A percentile compares a stretch with the other conserved stretches of the same genome.
These are phyloP conservation scores for Bombus waltoni DNA, from an alignment of 1,140 invertebrate genomes.

Conservation along the genomic window DNA sequence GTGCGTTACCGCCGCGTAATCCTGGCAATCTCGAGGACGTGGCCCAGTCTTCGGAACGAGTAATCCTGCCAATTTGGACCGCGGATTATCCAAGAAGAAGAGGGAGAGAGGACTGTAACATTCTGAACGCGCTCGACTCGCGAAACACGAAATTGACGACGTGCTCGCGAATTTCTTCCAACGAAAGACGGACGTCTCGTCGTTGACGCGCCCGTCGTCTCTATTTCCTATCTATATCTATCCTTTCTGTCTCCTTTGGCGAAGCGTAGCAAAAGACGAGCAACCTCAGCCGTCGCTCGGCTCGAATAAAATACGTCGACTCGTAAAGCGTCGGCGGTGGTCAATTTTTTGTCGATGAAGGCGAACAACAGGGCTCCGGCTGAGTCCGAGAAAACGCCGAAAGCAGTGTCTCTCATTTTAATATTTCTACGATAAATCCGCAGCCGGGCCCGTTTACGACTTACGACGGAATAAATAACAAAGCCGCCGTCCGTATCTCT, in stretches of 20 bases:
- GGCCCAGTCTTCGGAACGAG: constrained; percentile 66
- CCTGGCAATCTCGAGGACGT: constrained; percentile 75
- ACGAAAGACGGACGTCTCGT: neutral
- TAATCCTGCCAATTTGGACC: constrained; percentile 76
- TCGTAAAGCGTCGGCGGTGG: constrained; percentile 63
- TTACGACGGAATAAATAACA: constrained; percentile 75
- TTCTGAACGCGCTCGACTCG: neutral
- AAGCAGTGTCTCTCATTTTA: constrained; percentile 70
- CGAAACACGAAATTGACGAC: constrained; percentile 48
- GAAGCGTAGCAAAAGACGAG: neutral
- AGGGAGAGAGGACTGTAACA: constrained; percentile 19
- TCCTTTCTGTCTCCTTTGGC: neutral
- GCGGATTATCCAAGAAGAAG: constrained; percentile 68
- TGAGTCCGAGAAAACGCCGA: neutral
- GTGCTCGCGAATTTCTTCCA: neutral
- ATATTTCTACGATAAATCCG: constrained; percentile 77
- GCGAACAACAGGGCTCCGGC: neutral
- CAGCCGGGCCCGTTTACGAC: constrained; percentile 69
- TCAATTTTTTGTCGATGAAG: constrained; percentile 52
- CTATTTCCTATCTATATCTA: too few species aligned
- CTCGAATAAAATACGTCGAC: constrained; percentile 67
- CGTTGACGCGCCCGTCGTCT: neutral
- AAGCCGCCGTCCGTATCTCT: constrained; percentile 46
- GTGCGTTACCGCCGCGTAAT: constrained; percentile 70
- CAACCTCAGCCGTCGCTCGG: neutral